A percentile compares a stretch with the other conserved stretches of the same genome.
Evolutionary conservation across 2,113 vertebrate genomes (phyloP).

Genomic region (Corynorhinus townsendii): DNA sequence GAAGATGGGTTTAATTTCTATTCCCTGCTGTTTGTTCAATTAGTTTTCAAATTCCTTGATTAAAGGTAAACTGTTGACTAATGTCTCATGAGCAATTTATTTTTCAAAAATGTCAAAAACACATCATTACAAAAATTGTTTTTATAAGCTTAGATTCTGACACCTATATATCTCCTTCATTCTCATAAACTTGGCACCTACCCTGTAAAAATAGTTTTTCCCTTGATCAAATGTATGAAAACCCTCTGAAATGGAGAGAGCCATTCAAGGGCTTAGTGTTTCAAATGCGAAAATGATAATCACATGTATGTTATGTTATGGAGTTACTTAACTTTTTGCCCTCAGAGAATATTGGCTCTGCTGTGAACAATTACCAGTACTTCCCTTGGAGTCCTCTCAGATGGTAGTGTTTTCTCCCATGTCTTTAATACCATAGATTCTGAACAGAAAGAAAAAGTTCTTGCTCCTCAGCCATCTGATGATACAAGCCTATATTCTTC

Average conservation of each 20-base stretch:
- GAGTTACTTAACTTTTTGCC: neutral
- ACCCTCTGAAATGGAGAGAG: neutral
- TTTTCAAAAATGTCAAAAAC: conserved; percentile 51
- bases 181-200: conserved; percentile 6
- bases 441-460: neutral
- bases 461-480: neutral
- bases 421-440: neutral
- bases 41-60: conserved; percentile 14
- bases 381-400: neutral
- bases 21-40: neutral
- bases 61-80: conserved; percentile 30
- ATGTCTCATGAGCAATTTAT: conserved; percentile 28
- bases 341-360: neutral
- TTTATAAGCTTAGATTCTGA: neutral
- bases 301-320: neutral
- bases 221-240: neutral
- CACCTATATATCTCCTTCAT: neutral
- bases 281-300: neutral
- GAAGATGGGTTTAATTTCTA: neutral
- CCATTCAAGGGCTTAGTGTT: neutral
- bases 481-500: neutral
- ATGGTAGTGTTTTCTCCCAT: neutral
- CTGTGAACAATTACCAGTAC: neutral
- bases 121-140: neutral
- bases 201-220: neutral